Evolutionary conservation across 2,797 vertebrate species (phyloP).

Genomic region (Streptopelia turtur): DNA sequence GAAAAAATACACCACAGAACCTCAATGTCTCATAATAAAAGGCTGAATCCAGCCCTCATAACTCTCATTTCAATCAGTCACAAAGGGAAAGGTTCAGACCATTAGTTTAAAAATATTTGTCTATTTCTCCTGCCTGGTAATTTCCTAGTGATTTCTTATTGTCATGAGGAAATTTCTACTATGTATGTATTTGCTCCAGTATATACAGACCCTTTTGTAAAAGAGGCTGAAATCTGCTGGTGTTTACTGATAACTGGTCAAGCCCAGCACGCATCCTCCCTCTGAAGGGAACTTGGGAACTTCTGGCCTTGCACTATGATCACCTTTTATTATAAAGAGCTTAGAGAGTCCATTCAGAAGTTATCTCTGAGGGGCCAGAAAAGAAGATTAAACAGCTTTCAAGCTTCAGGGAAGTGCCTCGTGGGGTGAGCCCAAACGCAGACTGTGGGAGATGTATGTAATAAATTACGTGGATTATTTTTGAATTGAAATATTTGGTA

Average conservation of each 20-base stretch:
- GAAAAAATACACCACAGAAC: conserved; percentile 13
- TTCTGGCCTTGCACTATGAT: background rate
- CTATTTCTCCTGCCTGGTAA: background rate
- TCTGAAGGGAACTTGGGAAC: background rate
- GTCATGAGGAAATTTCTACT: background rate
- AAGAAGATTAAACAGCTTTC: conserved; percentile 38
- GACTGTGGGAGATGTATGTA: background rate
- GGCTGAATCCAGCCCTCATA: conserved; percentile 12
- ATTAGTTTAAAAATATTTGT: background rate
- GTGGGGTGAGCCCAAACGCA: background rate
- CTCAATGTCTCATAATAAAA: conserved; percentile 34
- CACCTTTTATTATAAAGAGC: conserved; percentile 18
- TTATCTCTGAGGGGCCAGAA: conserved; percentile 35
- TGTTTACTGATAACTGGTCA: background rate
- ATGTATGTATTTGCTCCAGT: background rate
- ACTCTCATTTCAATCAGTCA: conserved; percentile 29
- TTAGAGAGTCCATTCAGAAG: conserved; percentile 15
- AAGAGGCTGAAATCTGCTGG: background rate
- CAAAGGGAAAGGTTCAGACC: background rate
- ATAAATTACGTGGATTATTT: background rate
- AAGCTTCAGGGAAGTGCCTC: background rate
- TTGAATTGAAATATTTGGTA: background rate
- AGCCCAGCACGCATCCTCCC: background rate
- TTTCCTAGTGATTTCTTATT: conserved; percentile 29
- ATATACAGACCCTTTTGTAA: background rate